Evolutionary conservation across 2,113 vertebrate species (phyloP), one percentile per base, ranked within the genome.

Genomic region (Cheilinus undulatus): DNA sequence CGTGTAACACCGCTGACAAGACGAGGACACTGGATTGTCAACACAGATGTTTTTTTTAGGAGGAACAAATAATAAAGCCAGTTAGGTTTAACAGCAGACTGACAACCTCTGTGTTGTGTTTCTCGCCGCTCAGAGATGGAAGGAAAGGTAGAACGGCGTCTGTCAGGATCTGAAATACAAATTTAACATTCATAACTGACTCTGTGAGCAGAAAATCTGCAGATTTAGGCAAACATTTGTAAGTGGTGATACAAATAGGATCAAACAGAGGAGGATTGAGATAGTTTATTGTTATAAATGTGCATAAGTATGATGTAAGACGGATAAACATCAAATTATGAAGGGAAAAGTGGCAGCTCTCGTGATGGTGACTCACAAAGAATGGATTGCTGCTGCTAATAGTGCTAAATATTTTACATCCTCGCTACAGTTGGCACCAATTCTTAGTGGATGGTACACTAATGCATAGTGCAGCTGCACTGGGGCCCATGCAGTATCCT

Each of bases 1-100:
- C 43, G 3, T 70, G 15, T 42, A 58, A 78, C 49, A 27, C 50
- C 42, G 32, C 23, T 2, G 4, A 42, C 24, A 38, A 62, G 50
- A 57, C 49, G 62, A 62, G 46, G 34, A 23, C 23, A 43, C 1
- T 15, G 32, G n/a, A 65, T 61, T 61, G 62, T 73, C 53, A 56
- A 60, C 52, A 58, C 28, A 23, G 20, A 65, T 65, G 36, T 2
- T 50, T 42, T 43, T 64, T 46, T 58, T 19, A 67, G 60, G 48
- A 48, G 65, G 28, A 48, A 69, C 38, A 69, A 74, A 56, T 38
- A 38, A 73, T 61, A 52, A 58, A 80, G 64, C 57, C 63, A 51
- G 56, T 73, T 68, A 57, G 54, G 34, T 69, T 73, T 51, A 80
- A 56, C 56, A 56, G 22, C 69, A 73, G 32, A 22, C 28, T 54